Conservation (phyloP, 2,888 invertebrate species). For the Leptinotarsa rubiginosa region DNA sequence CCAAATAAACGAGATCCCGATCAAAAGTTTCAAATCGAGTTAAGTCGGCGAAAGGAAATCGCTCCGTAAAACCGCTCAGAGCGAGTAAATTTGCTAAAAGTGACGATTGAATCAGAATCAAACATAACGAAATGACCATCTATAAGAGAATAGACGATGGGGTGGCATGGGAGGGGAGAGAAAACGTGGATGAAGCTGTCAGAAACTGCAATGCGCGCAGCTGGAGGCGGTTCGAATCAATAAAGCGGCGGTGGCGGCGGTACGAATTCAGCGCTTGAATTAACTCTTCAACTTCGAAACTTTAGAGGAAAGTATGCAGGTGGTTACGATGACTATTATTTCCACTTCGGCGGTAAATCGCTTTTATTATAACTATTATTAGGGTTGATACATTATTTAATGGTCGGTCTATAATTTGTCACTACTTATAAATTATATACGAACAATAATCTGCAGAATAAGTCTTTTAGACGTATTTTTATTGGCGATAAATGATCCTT, state of each 20-base stretch:
- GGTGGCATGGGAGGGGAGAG: conserved; percentile 7
- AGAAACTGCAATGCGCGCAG: conserved; percentile 57
- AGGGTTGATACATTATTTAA: too few species aligned
- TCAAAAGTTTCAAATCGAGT: conserved; percentile 34
- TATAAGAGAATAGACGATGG: conserved; percentile 44
- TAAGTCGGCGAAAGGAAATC: conserved; percentile 31
- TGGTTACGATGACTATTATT: conserved; percentile 8
- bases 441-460: too few species aligned
- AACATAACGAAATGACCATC: conserved; percentile 60
- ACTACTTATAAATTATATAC: too few species aligned
- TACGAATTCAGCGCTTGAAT: conserved; percentile 50
- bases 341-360: background rate
- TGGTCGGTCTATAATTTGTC: too few species aligned
- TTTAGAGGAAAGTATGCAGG: conserved; percentile 15
- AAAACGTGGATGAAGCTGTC: conserved; percentile 55
- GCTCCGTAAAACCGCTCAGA: conserved; percentile 30
- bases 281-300: conserved; percentile 50
- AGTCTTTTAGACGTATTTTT: too few species aligned
- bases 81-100: conserved; percentile 39
- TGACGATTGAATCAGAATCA: conserved; percentile 57
- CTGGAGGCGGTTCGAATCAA: conserved; percentile 58
- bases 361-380: background rate
- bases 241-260: conserved; percentile 51
- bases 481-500: too few species aligned
- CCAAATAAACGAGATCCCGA: conserved; percentile 25